Conservation (phyloP, 1,140 invertebrate genomes). For the Aradophagus sp. region DNA sequence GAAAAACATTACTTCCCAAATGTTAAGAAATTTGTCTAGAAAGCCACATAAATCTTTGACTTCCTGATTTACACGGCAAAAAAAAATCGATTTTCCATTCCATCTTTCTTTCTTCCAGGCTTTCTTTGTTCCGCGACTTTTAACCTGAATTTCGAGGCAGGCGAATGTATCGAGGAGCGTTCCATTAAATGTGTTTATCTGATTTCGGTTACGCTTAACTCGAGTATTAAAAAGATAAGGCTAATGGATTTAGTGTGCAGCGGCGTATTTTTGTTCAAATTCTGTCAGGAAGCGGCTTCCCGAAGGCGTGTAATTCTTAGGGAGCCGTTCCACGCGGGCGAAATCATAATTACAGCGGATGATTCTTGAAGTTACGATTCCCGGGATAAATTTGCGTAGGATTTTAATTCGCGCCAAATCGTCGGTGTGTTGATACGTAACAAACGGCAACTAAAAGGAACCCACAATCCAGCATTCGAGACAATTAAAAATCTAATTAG, state of each 20-base stretch:
- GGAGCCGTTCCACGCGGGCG: not conserved
- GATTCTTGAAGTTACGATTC: no score
- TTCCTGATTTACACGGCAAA: no score
- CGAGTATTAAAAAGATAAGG: constrained; percentile 35
- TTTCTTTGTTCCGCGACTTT: not conserved
- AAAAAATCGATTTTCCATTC: constrained; percentile 1
- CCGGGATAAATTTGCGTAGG: no score
- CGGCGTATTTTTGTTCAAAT: constrained; percentile 11
- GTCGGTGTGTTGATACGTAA: no score
- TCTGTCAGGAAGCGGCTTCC: constrained; percentile 28
- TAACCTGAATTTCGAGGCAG: constrained; percentile 7
- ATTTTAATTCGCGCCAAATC: no score
- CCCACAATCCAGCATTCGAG: no score
- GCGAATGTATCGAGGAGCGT: constrained; percentile 23
- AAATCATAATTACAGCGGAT: constrained; percentile 8
- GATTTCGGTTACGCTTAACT: constrained; percentile 40
- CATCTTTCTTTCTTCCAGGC: no score
- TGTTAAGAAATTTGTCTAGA: no score
- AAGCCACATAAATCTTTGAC: no score
- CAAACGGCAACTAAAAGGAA: no score
- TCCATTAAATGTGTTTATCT: constrained; percentile 27
- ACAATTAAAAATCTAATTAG: no score
- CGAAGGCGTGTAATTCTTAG: constrained; percentile 30
- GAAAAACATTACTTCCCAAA: no score
- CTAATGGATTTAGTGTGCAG: constrained; percentile 25